A percentile compares a stretch with the other conserved stretches of the same genome.
phyloP scores from a whole-genome alignment of 2,888 invertebrate species.

The Mesorhabditis belari region DNA sequence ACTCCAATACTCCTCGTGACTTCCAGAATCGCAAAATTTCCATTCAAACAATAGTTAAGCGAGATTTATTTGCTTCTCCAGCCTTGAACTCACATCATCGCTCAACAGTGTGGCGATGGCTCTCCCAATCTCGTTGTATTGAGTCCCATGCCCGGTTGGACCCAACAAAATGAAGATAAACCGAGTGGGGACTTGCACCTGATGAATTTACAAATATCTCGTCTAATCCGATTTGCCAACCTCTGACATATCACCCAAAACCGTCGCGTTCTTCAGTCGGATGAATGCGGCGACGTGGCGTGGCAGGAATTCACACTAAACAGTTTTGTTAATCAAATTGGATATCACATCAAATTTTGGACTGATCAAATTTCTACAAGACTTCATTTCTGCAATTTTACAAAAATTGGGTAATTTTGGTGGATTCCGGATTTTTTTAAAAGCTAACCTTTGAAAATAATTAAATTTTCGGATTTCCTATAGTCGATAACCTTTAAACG shows the following conservation, averaged over 20 bases:
- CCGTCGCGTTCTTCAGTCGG: conserved; percentile 75
- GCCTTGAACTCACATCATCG: conserved; percentile 67
- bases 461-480: too few relatives aligned
- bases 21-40: too few relatives aligned
- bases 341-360: neutral
- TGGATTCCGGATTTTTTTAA: neutral
- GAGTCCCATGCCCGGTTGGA: conserved; percentile 63
- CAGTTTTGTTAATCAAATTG: neutral
- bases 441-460: neutral
- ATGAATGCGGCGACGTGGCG: conserved; percentile 88
- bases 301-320: conserved; percentile 76
- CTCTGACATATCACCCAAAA: conserved; percentile 91
- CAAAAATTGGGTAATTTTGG: neutral
- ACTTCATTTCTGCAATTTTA: neutral
- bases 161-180: conserved; percentile 87
- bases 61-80: neutral
- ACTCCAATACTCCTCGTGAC: too few relatives aligned
- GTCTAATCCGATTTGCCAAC: conserved; percentile 59
- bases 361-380: neutral
- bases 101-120: conserved; percentile 97
- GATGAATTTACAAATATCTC: conserved; percentile 1
- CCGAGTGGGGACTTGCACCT: conserved; percentile 72
- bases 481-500: too few relatives aligned
- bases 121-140: conserved; percentile 89
- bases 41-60: too few relatives aligned